phyloP scores from a whole-genome alignment of 2,888 invertebrate genomes.

The Cosmia pyralina region DNA sequence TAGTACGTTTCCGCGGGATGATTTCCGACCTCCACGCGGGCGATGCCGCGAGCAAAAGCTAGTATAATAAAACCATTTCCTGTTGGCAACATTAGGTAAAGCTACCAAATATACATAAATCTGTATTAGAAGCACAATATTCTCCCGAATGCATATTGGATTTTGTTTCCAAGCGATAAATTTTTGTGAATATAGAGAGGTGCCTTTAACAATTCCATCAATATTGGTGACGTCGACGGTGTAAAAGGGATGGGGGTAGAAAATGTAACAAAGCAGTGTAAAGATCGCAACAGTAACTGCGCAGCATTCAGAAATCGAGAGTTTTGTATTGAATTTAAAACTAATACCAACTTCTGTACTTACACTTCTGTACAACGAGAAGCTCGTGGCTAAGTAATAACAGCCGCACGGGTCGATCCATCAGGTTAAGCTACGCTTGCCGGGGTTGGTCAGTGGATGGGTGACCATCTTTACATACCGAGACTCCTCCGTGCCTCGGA shows the following conservation, averaged over 20 bases:
- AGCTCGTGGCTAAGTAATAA: no score
- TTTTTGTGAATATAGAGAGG: slow-evolving; percentile 52
- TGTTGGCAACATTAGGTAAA: slow-evolving; percentile 13
- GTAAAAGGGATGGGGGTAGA: slow-evolving; percentile 8
- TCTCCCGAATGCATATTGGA: slow-evolving; percentile 44
- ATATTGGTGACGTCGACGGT: slow-evolving; percentile 43
- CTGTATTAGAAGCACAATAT: slow-evolving; percentile 32
- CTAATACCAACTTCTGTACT: no score
- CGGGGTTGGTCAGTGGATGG: no score
- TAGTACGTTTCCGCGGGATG: no score
- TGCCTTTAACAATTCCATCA: slow-evolving; percentile 63
- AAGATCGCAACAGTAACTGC: slow-evolving; percentile 15
- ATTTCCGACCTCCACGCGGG: no score
- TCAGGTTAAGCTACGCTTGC: no score
- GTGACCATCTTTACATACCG: no score
- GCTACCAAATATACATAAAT: slow-evolving; percentile 40
- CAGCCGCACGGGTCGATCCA: no score
- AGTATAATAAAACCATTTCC: slow-evolving; percentile 12
- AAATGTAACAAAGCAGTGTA: slow-evolving; percentile 30
- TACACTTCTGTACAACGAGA: no score
- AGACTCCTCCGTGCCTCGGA: no score
- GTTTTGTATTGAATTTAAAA: slow-evolving; percentile 4
- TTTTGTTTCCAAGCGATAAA: slow-evolving; percentile 55
- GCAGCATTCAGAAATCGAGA: background rate
- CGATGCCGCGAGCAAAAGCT: no score